Base-by-base conservation (phyloP, 1,140 invertebrate species). In the Plectus sambesii region DNA sequence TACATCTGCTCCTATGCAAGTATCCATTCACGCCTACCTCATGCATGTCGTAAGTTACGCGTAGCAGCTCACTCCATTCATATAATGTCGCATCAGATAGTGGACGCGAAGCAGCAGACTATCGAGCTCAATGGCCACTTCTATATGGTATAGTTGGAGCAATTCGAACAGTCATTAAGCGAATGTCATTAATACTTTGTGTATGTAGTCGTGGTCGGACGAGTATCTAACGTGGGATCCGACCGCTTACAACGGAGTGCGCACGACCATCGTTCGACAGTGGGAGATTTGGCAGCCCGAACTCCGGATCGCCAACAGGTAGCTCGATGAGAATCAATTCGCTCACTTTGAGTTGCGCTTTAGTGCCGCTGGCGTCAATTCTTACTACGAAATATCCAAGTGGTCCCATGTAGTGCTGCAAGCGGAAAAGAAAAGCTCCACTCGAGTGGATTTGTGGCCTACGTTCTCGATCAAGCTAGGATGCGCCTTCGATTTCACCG, bases 391-490 rank as follows among this genome's bases (percentile, higher is more conserved):
- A 33, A 61, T 62, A 23, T 63, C 57, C 38, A 48, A 42, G 27
- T 41, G 51, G 17, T 62, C 62, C n/a, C 62, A 63, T 43, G 59
- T 61, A 6, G 54, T 55, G 6, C 47, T 63, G 9, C 55, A 62
- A 48, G 60, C 61, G 20, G 12, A 47, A 3, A 39, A 35, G 22
- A 35, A 53, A 23, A 5, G 24, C 17, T 25, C 42, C 12, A 44
- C 60, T 8, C 55, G 59, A 45, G 57, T 64, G 17, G 63, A 64
- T 47, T 52, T 61, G 27, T 64, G 66, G 36, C 62, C 62, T 19
- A 66, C 59, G 22, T 64, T 64, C 47, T 51, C 56, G 4, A 60
- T 64, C 8, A 59, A 60, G 45, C 49, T 66, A 30, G 63, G 63
- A 1, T 64, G 62, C 36, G 17, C 42, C 19, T 63, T 64, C 36